These are phyloP conservation scores for Trichoplusia ni DNA, from an alignment of 1,140 invertebrate species.

Conservation along the genomic window DNA sequence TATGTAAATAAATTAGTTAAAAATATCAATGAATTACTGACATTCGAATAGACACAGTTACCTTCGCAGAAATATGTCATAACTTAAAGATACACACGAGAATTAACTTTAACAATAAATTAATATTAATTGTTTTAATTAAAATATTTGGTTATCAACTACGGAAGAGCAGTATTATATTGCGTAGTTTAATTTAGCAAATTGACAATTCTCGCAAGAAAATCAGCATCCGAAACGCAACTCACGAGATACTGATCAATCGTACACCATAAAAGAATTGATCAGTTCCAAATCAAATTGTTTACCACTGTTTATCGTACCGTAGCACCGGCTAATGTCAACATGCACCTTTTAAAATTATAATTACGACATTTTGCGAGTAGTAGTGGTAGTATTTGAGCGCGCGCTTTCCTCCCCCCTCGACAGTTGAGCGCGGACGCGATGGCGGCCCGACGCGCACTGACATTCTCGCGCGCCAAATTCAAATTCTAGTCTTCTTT, in stretches of 20 bases:
- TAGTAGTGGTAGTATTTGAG: constrained; percentile 75
- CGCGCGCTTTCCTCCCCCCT: constrained; percentile 41
- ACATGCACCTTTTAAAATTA: constrained; percentile 30
- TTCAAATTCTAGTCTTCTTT: constrained; percentile 63
- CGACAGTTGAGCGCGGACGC: constrained; percentile 62
- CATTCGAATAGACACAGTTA: too few relatives aligned
- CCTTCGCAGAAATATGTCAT: too few relatives aligned
- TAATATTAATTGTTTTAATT: too few relatives aligned
- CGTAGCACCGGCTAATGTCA: constrained; percentile 28
- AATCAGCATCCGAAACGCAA: not conserved
- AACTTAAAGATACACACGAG: too few relatives aligned
- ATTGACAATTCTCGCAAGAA: not conserved
- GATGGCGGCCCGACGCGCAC: constrained; percentile 61
- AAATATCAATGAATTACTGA: too few relatives aligned
- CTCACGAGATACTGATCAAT: not conserved
- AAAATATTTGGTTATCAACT: too few relatives aligned
- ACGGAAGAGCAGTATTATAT: too few relatives aligned
- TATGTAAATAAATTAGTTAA: too few relatives aligned
- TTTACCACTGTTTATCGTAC: constrained; percentile 26
- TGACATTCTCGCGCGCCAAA: constrained; percentile 51
- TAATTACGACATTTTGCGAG: constrained; percentile 52
- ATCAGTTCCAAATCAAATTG: constrained; percentile 36
- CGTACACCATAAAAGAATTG: constrained; percentile 4
- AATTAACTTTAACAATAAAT: too few relatives aligned
- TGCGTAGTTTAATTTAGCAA: too few relatives aligned